Evolutionary conservation across 2,113 vertebrate genomes (phyloP).

Genomic region (Ciconia maguari): DNA sequence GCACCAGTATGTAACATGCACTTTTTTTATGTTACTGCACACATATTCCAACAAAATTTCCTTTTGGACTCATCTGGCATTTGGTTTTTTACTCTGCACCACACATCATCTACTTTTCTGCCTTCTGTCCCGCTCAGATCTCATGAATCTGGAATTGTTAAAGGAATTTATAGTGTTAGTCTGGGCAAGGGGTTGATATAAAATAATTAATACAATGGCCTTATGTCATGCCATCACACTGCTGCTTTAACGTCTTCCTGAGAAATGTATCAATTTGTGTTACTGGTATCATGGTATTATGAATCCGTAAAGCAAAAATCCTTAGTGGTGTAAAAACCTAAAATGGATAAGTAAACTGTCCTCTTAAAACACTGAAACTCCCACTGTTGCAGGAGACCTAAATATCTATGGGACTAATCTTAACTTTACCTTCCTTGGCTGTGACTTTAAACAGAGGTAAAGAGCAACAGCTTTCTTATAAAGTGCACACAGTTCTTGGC

Average conservation of each 20-base stretch:
- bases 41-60: background rate
- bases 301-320: background rate
- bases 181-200: background rate
- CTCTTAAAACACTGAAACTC: background rate
- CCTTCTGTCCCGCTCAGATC: background rate
- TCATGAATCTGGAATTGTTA: background rate
- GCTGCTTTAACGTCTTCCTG: background rate
- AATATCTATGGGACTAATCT: background rate
- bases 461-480: background rate
- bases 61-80: constrained; percentile 9
- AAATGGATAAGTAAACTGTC: background rate
- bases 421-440: background rate
- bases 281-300: background rate
- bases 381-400: background rate
- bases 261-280: rapidly evolving
- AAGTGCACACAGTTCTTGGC: background rate
- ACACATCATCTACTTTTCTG: background rate
- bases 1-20: constrained; percentile 2
- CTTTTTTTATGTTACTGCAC: background rate
- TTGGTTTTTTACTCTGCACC: background rate
- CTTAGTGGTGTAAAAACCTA: background rate
- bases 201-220: background rate
- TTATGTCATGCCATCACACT: background rate
- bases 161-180: background rate
- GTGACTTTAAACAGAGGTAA: background rate